Evolutionary conservation across 2,797 vertebrate genomes (phyloP).

Genomic region (Columba guinea): DNA sequence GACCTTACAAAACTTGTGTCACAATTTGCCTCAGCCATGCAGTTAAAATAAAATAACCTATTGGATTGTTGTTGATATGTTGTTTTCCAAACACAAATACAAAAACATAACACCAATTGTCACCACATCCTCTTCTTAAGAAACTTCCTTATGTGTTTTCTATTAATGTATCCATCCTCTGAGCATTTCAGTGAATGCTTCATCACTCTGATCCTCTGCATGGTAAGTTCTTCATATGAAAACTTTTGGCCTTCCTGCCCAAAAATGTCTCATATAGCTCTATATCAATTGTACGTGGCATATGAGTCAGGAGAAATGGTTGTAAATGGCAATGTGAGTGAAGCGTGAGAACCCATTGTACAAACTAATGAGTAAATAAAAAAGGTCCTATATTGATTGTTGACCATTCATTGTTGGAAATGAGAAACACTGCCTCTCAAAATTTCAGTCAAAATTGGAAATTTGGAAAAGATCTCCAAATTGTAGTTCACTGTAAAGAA

Average conservation of each 20-base stretch:
- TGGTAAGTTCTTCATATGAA: background rate
- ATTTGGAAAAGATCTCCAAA: background rate
- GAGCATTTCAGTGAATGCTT: background rate
- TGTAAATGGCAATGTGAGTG: background rate
- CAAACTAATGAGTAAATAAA: background rate
- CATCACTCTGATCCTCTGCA: background rate
- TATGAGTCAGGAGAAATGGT: background rate
- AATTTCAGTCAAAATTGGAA: background rate
- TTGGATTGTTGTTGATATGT: background rate
- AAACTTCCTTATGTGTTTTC: background rate
- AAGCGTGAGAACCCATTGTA: background rate
- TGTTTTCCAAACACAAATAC: background rate
- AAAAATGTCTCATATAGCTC: background rate
- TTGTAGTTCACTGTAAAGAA: background rate
- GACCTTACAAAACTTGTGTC: background rate
- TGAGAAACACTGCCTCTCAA: fast-evolving
- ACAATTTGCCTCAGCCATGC: background rate
- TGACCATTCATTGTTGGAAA: background rate
- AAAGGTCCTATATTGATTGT: background rate
- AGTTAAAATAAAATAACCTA: background rate
- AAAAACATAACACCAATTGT: background rate
- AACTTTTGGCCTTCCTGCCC: background rate
- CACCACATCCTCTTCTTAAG: background rate
- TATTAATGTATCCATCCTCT: background rate
- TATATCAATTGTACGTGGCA: background rate